These are phyloP conservation scores for Thinocorus orbignyianus DNA, from an alignment of 2,113 vertebrate genomes.

Conservation along the genomic window DNA sequence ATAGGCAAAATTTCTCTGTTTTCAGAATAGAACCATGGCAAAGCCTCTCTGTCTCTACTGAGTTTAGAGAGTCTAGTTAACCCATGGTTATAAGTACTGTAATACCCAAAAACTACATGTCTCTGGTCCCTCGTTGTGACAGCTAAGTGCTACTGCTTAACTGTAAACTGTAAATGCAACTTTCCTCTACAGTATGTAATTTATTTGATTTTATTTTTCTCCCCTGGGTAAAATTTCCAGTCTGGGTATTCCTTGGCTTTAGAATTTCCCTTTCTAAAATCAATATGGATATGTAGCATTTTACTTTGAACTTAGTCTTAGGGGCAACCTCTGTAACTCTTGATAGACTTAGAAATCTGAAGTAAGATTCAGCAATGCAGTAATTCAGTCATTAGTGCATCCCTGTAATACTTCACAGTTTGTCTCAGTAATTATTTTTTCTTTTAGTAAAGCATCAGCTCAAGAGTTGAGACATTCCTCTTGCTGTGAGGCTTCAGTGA, in stretches of 20 bases:
- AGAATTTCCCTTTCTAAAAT: background rate
- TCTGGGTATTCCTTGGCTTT: background rate
- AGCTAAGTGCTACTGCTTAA: background rate
- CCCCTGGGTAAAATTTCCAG: background rate
- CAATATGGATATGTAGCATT: background rate
- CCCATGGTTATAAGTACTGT: background rate
- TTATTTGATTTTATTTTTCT: background rate
- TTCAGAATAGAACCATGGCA: background rate
- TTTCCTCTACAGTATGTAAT: background rate
- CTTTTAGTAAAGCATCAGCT: background rate
- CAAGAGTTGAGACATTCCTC: background rate
- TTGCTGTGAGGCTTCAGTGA: background rate
- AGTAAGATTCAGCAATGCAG: background rate
- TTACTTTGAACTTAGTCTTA: background rate
- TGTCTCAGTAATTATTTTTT: background rate
- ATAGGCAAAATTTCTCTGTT: background rate
- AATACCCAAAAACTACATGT: background rate
- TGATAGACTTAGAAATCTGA: background rate
- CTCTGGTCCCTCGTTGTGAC: background rate
- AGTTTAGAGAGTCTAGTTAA: background rate
- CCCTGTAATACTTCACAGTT: background rate
- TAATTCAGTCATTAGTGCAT: background rate
- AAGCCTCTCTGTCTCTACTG: background rate
- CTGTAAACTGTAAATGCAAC: background rate
- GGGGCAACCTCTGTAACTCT: background rate